Percentiles rank a stretch among this genome's conserved stretches.
Conservation (phyloP, 1,140 invertebrate genomes). For the Penaeus japonicus region DNA sequence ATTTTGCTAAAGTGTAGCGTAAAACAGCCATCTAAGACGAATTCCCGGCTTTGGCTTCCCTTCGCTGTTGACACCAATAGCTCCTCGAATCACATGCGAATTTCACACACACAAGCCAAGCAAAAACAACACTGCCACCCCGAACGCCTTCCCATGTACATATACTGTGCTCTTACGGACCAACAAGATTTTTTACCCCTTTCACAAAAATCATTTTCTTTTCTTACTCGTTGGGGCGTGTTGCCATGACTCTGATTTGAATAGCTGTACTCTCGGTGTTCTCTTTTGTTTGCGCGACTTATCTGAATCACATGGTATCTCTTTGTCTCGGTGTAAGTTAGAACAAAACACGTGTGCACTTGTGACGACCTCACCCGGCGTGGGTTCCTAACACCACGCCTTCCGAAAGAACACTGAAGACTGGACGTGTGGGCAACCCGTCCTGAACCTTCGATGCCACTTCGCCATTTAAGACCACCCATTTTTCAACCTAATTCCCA, state of each 20-base stretch:
- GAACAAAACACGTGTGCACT: constrained; percentile 29
- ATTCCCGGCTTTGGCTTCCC: not conserved
- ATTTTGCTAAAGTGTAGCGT: constrained; percentile 15
- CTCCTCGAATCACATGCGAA: not conserved
- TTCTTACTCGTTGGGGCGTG: too few species aligned
- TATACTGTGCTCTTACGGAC: too few species aligned
- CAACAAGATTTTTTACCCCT: too few species aligned
- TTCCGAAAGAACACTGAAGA: constrained; percentile 39
- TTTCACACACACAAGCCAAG: not conserved
- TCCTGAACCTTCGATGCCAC: constrained; percentile 10
- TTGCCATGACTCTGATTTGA: too few species aligned
- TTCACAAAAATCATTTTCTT: too few species aligned
- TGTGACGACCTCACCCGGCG: not conserved
- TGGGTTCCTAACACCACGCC: not conserved
- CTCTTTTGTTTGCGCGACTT: not conserved
- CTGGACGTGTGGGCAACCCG: constrained; percentile 37
- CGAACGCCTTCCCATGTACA: too few species aligned
- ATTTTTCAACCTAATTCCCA: not conserved
- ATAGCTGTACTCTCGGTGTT: not conserved
- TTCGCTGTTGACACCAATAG: not conserved
- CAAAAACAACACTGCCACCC: too few species aligned
- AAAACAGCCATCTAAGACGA: constrained; percentile 24
- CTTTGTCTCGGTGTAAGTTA: not conserved
- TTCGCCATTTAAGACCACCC: not conserved
- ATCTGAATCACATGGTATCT: not conserved